Conservation (phyloP, 2,797 vertebrate genomes). For the Perodicticus potto region DNA sequence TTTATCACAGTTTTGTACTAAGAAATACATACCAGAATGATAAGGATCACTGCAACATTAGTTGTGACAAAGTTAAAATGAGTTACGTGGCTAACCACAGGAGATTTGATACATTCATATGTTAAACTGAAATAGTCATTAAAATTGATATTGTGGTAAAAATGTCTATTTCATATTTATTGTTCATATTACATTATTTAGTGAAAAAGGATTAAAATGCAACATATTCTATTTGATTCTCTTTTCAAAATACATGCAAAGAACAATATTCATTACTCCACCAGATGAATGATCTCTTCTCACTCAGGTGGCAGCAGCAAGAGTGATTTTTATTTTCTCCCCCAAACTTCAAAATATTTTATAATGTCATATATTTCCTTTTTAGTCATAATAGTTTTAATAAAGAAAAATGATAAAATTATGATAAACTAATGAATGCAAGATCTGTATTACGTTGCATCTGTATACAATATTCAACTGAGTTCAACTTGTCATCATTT, state of each 20-base stretch:
- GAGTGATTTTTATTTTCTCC: neutral
- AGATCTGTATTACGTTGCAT: neutral
- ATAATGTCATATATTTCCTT: neutral
- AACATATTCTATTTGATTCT: neutral
- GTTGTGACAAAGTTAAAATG: neutral
- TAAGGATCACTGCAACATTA: neutral
- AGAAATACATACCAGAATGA: neutral
- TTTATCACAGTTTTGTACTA: neutral
- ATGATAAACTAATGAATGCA: neutral
- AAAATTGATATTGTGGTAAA: neutral
- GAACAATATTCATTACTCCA: neutral
- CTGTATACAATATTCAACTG: neutral
- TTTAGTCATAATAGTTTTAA: neutral
- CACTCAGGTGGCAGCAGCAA: neutral
- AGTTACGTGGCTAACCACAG: neutral
- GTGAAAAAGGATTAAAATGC: neutral
- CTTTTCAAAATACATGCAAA: neutral
- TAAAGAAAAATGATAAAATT: neutral
- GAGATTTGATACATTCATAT: neutral
- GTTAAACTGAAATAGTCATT: slow-evolving; percentile 3
- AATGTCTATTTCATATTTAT: neutral
- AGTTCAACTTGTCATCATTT: neutral
- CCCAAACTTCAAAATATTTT: neutral
- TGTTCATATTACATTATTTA: neutral
- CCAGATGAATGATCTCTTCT: neutral